Percentiles rank a stretch among this genome's conserved stretches.
phyloP scores from a whole-genome alignment of 2,113 vertebrate genomes.

The Amphiprion ocellaris region DNA sequence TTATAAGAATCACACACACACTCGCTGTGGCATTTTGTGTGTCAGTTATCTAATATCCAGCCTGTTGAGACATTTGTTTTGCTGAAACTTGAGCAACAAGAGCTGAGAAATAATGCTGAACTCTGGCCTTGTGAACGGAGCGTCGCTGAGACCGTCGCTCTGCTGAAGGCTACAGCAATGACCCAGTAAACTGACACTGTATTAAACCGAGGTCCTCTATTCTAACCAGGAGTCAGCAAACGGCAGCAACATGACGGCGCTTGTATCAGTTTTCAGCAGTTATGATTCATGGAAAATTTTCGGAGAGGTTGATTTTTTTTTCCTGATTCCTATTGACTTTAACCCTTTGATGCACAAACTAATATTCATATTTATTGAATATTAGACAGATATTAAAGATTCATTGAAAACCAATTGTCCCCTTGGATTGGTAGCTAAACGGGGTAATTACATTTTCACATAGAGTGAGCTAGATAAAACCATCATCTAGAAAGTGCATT shows the following conservation, averaged over 20 bases:
- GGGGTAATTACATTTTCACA: too few species aligned
- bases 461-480: too few species aligned
- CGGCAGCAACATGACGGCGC: background rate
- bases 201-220: background rate
- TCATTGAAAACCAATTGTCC: too few species aligned
- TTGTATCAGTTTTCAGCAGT: constrained; percentile 18
- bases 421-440: too few species aligned
- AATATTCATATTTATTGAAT: too few species aligned
- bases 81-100: constrained; percentile 29
- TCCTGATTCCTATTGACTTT: too few species aligned
- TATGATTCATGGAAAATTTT: constrained; percentile 38
- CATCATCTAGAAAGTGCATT: too few species aligned
- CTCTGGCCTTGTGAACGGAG: constrained; percentile 1
- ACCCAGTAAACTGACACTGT: constrained; percentile 33
- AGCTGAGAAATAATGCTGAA: constrained; percentile 11
- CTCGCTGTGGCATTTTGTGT: too few species aligned
- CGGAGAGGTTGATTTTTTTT: background rate
- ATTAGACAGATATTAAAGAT: too few species aligned
- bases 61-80: background rate
- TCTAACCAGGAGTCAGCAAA: background rate
- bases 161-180: constrained; percentile 9
- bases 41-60: constrained; percentile 11
- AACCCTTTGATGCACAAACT: too few species aligned
- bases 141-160: background rate
- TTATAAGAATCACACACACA: too few species aligned